Evolutionary conservation across 2,113 vertebrate species (phyloP).

Genomic region (Asarcornis scutulata): DNA sequence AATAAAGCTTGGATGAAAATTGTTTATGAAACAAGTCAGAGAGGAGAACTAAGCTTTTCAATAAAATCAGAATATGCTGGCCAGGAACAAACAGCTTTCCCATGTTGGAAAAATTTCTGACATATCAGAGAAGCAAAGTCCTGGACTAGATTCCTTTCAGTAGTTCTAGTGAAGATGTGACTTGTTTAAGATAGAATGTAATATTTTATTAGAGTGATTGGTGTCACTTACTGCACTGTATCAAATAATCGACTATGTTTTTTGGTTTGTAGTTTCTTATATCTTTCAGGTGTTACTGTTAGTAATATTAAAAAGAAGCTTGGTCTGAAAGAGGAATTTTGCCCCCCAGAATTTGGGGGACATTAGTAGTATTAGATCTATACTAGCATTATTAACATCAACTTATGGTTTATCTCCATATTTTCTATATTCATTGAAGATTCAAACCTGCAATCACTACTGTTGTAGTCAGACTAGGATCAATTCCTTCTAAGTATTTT

Average conservation of each 20-base stretch:
- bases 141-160: background rate
- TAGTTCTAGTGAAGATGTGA: background rate
- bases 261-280: background rate
- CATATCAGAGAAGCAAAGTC: background rate
- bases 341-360: rapidly evolving
- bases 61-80: background rate
- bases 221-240: background rate
- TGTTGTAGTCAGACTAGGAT: background rate
- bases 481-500: background rate
- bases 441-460: background rate
- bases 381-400: background rate
- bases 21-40: background rate
- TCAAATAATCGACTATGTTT: background rate
- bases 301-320: background rate
- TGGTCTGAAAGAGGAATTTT: background rate
- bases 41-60: background rate
- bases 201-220: background rate
- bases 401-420: background rate
- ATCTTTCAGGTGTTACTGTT: background rate
- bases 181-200: background rate
- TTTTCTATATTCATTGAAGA: background rate
- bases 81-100: background rate
- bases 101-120: background rate
- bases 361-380: background rate
- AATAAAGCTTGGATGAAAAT: background rate